These are phyloP conservation scores for Ophion obscuratus DNA, from an alignment of 2,888 invertebrate genomes.

Conservation along the genomic window DNA sequence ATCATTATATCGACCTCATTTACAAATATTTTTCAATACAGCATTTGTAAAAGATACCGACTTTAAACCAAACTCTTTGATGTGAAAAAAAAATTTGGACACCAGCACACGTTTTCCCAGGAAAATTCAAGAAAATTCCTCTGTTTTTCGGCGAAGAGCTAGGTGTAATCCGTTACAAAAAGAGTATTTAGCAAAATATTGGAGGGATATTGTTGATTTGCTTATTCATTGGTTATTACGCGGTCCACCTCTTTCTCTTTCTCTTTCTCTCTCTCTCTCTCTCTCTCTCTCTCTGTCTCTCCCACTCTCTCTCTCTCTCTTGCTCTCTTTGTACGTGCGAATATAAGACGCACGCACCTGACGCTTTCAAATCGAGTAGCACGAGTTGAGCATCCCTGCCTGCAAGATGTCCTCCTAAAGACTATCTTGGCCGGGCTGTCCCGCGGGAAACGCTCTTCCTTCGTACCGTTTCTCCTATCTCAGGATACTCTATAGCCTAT, in stretches of 20 bases:
- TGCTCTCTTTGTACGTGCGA: constrained; percentile 1
- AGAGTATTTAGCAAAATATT: not conserved
- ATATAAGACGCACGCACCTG: constrained; percentile 27
- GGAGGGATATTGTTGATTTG: not conserved
- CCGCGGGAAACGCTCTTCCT: constrained; percentile 79
- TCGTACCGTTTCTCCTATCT: constrained; percentile 79
- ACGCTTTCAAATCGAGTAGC: constrained; percentile 38
- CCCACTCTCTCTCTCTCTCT: not conserved
- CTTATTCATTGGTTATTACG: constrained; percentile 14
- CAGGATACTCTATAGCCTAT: constrained; percentile 83
- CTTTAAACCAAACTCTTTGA: too few species aligned
- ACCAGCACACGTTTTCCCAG: too few species aligned
- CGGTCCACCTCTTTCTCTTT: too few species aligned
- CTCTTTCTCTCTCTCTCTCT: too few species aligned
- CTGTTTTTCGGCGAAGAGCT: too few species aligned
- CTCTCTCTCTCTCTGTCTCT: not conserved
- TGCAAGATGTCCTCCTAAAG: constrained; percentile 83
- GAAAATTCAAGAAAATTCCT: too few species aligned
- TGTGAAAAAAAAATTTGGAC: too few species aligned
- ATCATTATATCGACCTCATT: too few species aligned
- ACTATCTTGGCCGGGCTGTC: constrained; percentile 82
- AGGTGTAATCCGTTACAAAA: too few species aligned
- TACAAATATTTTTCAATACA: too few species aligned
- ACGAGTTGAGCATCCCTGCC: constrained; percentile 79
- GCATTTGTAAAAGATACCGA: too few species aligned